Conservation (phyloP, 2,797 vertebrate species). For the Melanogrammus aeglefinus region DNA sequence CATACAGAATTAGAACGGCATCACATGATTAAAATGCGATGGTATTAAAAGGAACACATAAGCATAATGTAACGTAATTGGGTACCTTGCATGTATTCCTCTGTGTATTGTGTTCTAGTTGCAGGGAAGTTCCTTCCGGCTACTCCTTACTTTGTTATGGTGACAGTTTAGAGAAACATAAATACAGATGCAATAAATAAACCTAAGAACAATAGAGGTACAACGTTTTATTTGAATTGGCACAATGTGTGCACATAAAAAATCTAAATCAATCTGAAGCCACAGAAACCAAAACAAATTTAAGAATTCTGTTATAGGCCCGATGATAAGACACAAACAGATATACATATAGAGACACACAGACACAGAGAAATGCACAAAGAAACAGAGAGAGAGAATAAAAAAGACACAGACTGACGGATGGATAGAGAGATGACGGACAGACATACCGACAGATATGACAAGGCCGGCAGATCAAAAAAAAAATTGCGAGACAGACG, state of each 20-base stretch:
- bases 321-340: background rate
- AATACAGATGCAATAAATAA: background rate
- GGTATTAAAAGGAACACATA: background rate
- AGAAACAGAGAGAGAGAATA: background rate
- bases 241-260: background rate
- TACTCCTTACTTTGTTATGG: background rate
- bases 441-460: background rate
- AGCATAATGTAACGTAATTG: background rate
- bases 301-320: background rate
- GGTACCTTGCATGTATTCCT: background rate
- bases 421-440: background rate
- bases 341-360: background rate
- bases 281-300: background rate
- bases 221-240: background rate
- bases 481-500: background rate
- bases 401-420: background rate
- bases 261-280: background rate
- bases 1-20: background rate
- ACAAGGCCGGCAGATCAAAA: background rate
- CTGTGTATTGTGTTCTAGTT: slow-evolving; percentile 5
- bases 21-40: background rate
- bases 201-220: background rate
- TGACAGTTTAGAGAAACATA: slow-evolving; percentile 6
- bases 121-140: background rate
- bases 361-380: background rate